Evolutionary conservation across 37 sponge, comb jelly and placozoan genomes (phyloP), one percentile per base, ranked within the genome.

Genomic region (Mnemiopsis leidyi): DNA sequence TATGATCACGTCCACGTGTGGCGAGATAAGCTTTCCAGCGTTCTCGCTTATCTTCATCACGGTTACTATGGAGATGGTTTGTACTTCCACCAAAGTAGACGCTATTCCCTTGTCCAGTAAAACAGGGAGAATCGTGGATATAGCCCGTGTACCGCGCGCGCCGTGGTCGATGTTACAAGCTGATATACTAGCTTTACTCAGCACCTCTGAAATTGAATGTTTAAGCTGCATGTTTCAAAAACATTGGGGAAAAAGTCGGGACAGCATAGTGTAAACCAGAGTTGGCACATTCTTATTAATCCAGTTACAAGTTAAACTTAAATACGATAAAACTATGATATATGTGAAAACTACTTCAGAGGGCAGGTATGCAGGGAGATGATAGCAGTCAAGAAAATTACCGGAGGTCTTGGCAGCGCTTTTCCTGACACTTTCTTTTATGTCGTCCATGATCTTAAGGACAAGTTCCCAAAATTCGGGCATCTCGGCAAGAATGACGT

Each of bases 391-490:
- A n/a, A n/a, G n/a, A n/a, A n/a, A n/a, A n/a, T 79, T 32, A 85
- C 90, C 90, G 0, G 90, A 25, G 1, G 90, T 85, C 39, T 85
- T 85, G 23, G 90, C 90, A 23, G 90, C 90, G 23, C 90, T 85
- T 25, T 40, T 35, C 39, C 90, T 85, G 38, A 85, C 90, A 79
- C 71, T 23, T 31, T 95, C 97, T 93, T 98, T 98, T 38, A 98
- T 95, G 69, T 98, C 98, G 93, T 98, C 98, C 36, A 76, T 69
- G 23, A 94, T 95, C 69, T 95, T 95, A 0, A 98, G 95, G 20
- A 90, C 76, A 24, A 95, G 75, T 36, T 95, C 94, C 98, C 98
- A 98, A 32, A 97, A 94, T 23, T 94, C 36, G n/a, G 97, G 95
- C 1, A 98, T 71, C 68, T 95, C 93, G 0, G 61, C 93, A 1